These are phyloP conservation scores for Lordiphosa fenestrarum DNA, from an alignment of 2,888 invertebrate species.

Conservation along the genomic window DNA sequence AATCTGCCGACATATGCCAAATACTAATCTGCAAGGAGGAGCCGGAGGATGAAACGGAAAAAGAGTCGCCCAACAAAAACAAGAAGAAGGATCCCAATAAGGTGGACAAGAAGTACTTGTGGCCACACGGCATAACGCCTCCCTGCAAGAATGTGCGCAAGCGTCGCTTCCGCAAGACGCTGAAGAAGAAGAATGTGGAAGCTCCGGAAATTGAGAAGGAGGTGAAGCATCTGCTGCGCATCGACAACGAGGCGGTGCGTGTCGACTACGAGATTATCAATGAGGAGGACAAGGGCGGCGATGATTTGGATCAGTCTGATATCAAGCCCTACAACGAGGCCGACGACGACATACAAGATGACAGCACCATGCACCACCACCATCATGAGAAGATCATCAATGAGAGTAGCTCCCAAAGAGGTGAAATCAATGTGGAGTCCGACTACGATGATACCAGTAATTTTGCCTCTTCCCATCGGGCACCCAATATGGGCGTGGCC, in stretches of 20 bases:
- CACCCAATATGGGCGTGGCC: conserved; percentile 81
- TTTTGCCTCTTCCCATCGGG: conserved; percentile 45
- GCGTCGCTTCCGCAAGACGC: conserved; percentile 94
- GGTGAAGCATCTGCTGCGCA: conserved; percentile 93
- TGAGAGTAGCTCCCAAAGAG: conserved; percentile 63
- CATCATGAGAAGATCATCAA: conserved; percentile 56
- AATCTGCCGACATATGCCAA: conserved; percentile 98
- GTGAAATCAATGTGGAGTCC: conserved; percentile 78
- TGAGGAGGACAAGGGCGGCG: conserved; percentile 86
- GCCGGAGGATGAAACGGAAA: conserved; percentile 86
- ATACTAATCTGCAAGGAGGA: conserved; percentile 94
- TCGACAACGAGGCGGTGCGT: conserved; percentile 95
- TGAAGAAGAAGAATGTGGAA: conserved; percentile 98
- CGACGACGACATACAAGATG: conserved; percentile 76
- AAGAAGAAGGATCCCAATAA: conserved; percentile 90
- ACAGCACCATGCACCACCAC: conserved; percentile 49
- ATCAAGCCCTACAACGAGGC: conserved; percentile 70
- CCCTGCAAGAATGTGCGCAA: conserved; percentile 97
- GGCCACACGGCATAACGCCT: conserved; percentile 97
- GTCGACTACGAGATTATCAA: conserved; percentile 94
- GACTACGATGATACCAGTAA: conserved; percentile 76
- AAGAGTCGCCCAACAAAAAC: conserved; percentile 88
- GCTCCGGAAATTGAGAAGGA: conserved; percentile 99
- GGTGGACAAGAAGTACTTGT: conserved; percentile 95
- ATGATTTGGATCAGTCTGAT: conserved; percentile 57